Percentiles rank a stretch among this genome's conserved stretches.
phyloP scores from a whole-genome alignment of 2,797 vertebrate species.

The Fratercula arctica region DNA sequence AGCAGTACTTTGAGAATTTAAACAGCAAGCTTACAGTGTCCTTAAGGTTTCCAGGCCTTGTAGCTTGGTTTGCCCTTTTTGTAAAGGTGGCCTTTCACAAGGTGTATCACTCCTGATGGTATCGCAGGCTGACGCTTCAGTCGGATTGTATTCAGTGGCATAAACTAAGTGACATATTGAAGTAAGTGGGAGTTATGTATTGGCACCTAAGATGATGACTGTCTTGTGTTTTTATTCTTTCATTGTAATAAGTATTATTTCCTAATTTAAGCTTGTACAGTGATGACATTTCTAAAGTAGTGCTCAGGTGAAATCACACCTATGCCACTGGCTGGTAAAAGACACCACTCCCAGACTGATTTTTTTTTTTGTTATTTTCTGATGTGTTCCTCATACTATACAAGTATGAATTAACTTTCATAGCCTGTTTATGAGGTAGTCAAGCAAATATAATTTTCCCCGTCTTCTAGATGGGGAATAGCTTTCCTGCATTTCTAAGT shows the following conservation, averaged over 20 bases:
- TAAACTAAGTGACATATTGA: neutral
- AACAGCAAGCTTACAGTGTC: neutral
- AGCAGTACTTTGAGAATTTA: neutral
- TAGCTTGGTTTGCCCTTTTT: neutral
- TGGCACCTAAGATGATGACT: neutral
- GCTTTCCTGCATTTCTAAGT: neutral
- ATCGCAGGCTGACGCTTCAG: neutral
- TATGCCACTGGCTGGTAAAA: neutral
- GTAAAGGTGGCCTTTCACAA: neutral
- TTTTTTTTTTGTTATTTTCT: neutral
- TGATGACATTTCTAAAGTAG: neutral
- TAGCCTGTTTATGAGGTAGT: slow-evolving; percentile 10
- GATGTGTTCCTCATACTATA: neutral
- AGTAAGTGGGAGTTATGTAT: neutral
- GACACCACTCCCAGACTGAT: neutral
- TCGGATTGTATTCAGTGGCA: neutral
- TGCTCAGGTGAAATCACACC: neutral
- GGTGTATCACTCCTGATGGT: neutral
- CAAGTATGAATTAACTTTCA: neutral
- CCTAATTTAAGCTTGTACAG: neutral
- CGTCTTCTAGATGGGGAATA: neutral
- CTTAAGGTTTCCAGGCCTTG: neutral
- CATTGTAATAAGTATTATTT: neutral
- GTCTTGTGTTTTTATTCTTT: neutral
- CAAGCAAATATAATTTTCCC: neutral